These are phyloP conservation scores for Drosophila subpulchrella DNA, from an alignment of 1,140 invertebrate species.

Conservation along the genomic window DNA sequence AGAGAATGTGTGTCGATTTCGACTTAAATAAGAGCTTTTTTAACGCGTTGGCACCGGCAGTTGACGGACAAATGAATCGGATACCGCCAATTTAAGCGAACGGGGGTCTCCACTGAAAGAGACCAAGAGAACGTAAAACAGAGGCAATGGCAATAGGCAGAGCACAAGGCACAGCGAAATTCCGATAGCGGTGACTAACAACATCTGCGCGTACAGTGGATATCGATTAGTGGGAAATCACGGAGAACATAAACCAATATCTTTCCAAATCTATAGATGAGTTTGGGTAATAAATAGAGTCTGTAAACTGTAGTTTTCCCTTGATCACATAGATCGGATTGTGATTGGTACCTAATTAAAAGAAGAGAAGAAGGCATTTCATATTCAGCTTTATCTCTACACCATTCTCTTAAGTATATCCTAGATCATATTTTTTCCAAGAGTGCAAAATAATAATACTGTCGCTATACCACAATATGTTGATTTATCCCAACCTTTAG, in stretches of 20 bases:
- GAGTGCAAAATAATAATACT: too few relatives aligned
- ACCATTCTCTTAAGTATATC: too few relatives aligned
- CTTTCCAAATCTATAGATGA: too few relatives aligned
- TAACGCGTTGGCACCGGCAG: conserved; percentile 22
- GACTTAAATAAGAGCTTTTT: conserved; percentile 8
- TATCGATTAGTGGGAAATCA: not conserved
- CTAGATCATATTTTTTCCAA: too few relatives aligned
- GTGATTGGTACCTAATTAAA: too few relatives aligned
- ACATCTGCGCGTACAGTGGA: conserved; percentile 14
- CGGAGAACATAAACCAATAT: not conserved
- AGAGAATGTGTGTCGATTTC: conserved; percentile 8
- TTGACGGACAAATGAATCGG: conserved; percentile 24
- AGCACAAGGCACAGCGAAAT: conserved; percentile 5
- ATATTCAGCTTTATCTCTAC: too few relatives aligned
- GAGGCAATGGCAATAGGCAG: not conserved
- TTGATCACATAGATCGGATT: too few relatives aligned
- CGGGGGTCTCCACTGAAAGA: not conserved
- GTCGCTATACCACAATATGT: too few relatives aligned
- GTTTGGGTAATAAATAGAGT: too few relatives aligned
- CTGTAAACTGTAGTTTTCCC: too few relatives aligned
- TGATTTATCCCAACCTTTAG: too few relatives aligned
- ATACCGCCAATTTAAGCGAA: conserved; percentile 10
- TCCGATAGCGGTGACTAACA: conserved; percentile 21
- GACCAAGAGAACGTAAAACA: conserved; percentile 22
- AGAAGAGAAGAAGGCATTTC: too few relatives aligned